Base-by-base conservation (phyloP, 1,140 invertebrate genomes). In the Euura lappo region DNA sequence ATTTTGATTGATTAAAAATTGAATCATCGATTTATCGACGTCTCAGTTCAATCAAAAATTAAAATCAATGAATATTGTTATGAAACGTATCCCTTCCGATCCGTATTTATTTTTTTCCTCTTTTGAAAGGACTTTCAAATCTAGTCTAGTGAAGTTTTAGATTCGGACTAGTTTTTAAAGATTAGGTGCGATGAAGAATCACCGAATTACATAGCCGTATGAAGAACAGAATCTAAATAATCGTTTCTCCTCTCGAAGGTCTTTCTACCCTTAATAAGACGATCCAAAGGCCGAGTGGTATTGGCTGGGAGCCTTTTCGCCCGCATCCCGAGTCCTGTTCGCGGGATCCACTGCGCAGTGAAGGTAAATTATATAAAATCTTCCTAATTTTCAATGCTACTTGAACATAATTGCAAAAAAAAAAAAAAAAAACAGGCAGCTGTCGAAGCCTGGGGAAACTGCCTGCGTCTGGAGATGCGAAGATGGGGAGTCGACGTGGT, bases 381-480 rank as follows among this genome's bases (percentile, higher is more conserved):
- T 11, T n/a, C 13, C 1, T 60, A n/a, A 60, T 11, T n/a, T 11
- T 5, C 51, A 5, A 28, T 28, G 51, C 51, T 60, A 60, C 51
- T 60, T 60, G 44, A 71, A 46, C 42, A 60, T 64, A 69, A 3
- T 70, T 45, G 45, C 45, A 70, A n/a, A 28, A 60, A 4, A 60
- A 60, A 8, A 60, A 60, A 60, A 60, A 60, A 47, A 75, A 69
- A 90, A 13, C 86, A 93, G 80, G 93, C 93, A 74, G 95, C 93
- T 1, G 86, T 97, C 1, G 94, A 96, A 81, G 93, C 94, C 2
- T 93, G 95, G 82, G 93, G 93, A 44, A 91, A 93, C 66, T 96
- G 94, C 79, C 87, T 97, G 44, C 89, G 95, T 69, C 88, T 94
- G 75, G 95, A 97, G 87, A 93, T 97, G 87, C 92, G 93, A 78